phyloP scores from a whole-genome alignment of 2,797 vertebrate genomes.

The Micropoecilia bifurca region DNA sequence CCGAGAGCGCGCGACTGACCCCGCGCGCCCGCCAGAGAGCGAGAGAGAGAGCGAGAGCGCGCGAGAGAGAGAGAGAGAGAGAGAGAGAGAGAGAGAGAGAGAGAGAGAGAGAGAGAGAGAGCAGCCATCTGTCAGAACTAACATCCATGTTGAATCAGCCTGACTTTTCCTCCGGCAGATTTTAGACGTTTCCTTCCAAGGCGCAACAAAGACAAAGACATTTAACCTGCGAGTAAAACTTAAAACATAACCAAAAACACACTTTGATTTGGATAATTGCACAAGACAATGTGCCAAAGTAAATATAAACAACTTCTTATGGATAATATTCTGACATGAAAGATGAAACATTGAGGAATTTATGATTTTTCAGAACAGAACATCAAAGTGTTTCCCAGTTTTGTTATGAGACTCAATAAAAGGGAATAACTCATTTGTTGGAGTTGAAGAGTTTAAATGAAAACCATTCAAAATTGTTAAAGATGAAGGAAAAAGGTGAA shows the following conservation, averaged over 20 bases:
- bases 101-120: no score
- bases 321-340: neutral
- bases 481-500: neutral
- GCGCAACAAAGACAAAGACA: neutral
- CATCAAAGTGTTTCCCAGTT: neutral
- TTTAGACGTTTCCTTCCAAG: neutral
- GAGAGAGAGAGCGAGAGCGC: no score
- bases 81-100: no score
- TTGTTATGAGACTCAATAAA: neutral
- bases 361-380: neutral
- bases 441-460: neutral
- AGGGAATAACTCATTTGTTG: neutral
- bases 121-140: constrained; percentile 23
- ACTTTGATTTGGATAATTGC: neutral
- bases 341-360: neutral
- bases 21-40: no score
- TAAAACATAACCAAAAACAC: neutral
- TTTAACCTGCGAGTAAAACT: constrained; percentile 4
- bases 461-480: neutral
- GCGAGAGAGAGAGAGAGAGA: no score
- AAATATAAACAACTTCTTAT: neutral
- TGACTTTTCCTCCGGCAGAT: constrained; percentile 20
- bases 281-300: neutral
- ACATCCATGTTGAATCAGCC: constrained; percentile 22
- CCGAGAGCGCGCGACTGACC: no score